Evolutionary conservation across 1,140 invertebrate species (phyloP).

Genomic region (Apolygus lucorum): DNA sequence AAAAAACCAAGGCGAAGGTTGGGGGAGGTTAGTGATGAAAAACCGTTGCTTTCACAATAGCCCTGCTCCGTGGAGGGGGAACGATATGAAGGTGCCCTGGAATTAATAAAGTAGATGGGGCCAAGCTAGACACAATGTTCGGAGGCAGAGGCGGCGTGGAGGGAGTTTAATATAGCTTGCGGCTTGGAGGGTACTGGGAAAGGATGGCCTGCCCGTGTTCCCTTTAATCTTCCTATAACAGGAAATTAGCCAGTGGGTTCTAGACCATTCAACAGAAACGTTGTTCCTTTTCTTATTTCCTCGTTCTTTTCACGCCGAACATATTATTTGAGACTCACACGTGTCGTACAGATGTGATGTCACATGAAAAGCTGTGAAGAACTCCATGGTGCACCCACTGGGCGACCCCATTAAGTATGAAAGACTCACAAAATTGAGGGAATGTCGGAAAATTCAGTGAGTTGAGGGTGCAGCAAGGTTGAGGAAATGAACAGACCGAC

Average conservation of each 20-base stretch:
- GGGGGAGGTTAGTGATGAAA: not conserved
- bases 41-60: not conserved
- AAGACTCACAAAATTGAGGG: too few species aligned
- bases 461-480: too few species aligned
- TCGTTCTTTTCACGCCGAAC: not conserved
- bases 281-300: not conserved
- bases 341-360: too few species aligned
- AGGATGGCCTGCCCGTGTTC: not conserved
- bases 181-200: not conserved
- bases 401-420: too few species aligned
- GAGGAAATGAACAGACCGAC: too few species aligned
- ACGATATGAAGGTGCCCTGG: not conserved
- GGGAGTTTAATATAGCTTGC: not conserved
- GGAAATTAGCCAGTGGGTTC: not conserved
- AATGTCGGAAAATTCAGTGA: too few species aligned
- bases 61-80: too few species aligned
- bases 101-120: not conserved
- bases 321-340: too few species aligned
- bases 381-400: too few species aligned
- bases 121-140: slow-evolving; percentile 1
- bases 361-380: too few species aligned
- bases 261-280: not conserved
- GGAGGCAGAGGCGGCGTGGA: not conserved
- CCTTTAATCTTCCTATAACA: slow-evolving; percentile 1
- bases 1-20: not conserved